Conservation (phyloP, 2,888 invertebrate genomes). For the Ypsolopha sequella region DNA sequence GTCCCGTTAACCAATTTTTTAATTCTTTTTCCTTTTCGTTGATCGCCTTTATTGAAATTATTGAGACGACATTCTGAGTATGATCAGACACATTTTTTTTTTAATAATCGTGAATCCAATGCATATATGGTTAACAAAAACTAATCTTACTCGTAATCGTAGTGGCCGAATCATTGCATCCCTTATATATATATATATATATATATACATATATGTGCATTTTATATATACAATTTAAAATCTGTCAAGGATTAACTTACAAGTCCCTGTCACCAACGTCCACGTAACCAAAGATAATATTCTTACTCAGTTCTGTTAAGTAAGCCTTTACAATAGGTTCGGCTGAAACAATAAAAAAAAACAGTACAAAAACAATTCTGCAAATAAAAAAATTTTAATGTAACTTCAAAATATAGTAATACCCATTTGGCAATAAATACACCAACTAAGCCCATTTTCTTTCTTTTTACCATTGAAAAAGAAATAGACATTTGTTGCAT, state of each 20-base stretch:
- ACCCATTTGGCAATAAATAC: constrained; percentile 64
- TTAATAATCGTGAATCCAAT: too few species aligned
- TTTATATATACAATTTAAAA: too few species aligned
- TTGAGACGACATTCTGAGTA: too few species aligned
- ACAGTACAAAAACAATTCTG: constrained; percentile 3
- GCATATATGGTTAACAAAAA: too few species aligned
- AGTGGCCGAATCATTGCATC: too few species aligned
- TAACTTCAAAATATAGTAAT: constrained; percentile 3
- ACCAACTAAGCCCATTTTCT: constrained; percentile 85
- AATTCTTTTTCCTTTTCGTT: too few species aligned
- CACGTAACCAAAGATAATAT: constrained; percentile 79
- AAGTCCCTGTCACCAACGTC: constrained; percentile 81
- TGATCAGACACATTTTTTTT: too few species aligned
- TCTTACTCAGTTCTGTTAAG: constrained; percentile 70
- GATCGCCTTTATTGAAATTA: too few species aligned
- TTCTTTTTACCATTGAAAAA: constrained; percentile 52
- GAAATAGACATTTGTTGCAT: constrained; percentile 48
- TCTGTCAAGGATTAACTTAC: constrained; percentile 73
- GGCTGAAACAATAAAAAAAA: constrained; percentile 64
- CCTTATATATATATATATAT: too few species aligned
- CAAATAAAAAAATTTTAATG: constrained; percentile 5
- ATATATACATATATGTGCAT: too few species aligned
- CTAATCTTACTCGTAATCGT: too few species aligned
- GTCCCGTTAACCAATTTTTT: too few species aligned
- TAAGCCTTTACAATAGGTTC: constrained; percentile 81